Percentiles rank a stretch among this genome's conserved stretches.
phyloP scores from a whole-genome alignment of 2,113 vertebrate genomes.

The Euleptes europaea region DNA sequence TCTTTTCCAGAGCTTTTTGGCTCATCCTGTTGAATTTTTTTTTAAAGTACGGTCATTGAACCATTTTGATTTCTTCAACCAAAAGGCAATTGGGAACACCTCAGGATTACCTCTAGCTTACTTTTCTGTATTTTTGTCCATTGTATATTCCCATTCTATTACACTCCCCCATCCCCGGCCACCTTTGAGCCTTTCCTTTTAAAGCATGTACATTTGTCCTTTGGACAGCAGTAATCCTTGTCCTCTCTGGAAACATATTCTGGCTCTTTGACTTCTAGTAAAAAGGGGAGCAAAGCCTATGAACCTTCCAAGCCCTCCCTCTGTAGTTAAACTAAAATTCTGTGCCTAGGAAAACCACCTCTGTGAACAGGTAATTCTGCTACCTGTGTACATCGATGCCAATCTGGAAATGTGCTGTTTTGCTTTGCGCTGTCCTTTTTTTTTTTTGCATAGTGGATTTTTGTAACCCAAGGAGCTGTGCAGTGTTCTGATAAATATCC shows the following conservation, averaged over 20 bases:
- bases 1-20: not conserved
- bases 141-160: not conserved
- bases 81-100: not conserved
- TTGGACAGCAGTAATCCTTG: not conserved
- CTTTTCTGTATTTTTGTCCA: not conserved
- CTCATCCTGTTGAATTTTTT: not conserved
- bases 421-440: no score
- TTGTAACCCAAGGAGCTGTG: not conserved
- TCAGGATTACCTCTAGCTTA: not conserved
- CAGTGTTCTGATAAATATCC: not conserved
- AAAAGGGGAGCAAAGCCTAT: not conserved
- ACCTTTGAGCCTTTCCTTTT: not conserved
- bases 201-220: not conserved
- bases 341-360: not conserved
- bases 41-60: not conserved
- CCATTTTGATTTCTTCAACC: fast-evolving
- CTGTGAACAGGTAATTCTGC: no score
- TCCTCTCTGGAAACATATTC: not conserved
- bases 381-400: not conserved
- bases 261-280: not conserved
- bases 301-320: no score
- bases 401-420: not conserved
- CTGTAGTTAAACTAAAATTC: not conserved
- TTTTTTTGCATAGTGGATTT: not conserved
- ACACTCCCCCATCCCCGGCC: not conserved